Percentiles rank a stretch among this genome's conserved stretches.
These are phyloP conservation scores for Caenorhabditis sulstoni DNA, from an alignment of 2,888 invertebrate species.

Conservation along the genomic window DNA sequence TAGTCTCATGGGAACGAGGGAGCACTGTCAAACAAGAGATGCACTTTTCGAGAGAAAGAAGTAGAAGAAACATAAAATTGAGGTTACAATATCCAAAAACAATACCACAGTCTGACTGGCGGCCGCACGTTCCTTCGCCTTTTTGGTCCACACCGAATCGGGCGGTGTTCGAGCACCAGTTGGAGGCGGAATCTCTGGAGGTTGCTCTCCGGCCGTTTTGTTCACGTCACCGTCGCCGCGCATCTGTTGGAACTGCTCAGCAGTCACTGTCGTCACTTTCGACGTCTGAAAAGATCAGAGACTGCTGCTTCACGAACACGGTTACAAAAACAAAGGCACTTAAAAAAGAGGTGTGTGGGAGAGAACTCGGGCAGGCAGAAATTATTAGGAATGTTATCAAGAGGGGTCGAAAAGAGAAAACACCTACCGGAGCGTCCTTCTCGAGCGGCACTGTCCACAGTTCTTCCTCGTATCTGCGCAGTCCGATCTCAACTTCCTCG, in stretches of 20 bases:
- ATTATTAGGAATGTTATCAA: conserved; percentile 14
- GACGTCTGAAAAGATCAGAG: conserved; percentile 52
- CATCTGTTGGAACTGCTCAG: conserved; percentile 70
- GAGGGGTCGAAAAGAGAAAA: conserved; percentile 4
- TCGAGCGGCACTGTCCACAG: conserved; percentile 85
- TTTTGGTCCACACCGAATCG: conserved; percentile 78
- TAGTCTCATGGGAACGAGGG: conserved; percentile 1
- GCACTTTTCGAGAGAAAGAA: background rate
- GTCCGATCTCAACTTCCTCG: conserved; percentile 96
- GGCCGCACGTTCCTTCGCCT: conserved; percentile 79
- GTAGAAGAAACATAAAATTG: no score
- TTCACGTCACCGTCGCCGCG: conserved; percentile 46
- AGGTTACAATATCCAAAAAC: conserved; percentile 18
- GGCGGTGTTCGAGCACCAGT: conserved; percentile 58
- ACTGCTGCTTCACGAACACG: conserved; percentile 44
- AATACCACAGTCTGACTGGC: conserved; percentile 63
- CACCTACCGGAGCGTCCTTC: conserved; percentile 64
- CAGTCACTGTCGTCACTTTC: conserved; percentile 73
- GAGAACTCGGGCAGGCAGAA: conserved; percentile 16
- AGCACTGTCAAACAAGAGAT: conserved; percentile 13
- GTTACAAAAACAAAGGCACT: conserved; percentile 44
- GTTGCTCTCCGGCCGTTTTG: conserved; percentile 39
- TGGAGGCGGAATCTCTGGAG: conserved; percentile 65
- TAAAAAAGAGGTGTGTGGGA: conserved; percentile 8
- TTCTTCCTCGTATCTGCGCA: conserved; percentile 95